Conservation (phyloP, 2,797 vertebrate species). For the Myioborus melanocephalus region DNA sequence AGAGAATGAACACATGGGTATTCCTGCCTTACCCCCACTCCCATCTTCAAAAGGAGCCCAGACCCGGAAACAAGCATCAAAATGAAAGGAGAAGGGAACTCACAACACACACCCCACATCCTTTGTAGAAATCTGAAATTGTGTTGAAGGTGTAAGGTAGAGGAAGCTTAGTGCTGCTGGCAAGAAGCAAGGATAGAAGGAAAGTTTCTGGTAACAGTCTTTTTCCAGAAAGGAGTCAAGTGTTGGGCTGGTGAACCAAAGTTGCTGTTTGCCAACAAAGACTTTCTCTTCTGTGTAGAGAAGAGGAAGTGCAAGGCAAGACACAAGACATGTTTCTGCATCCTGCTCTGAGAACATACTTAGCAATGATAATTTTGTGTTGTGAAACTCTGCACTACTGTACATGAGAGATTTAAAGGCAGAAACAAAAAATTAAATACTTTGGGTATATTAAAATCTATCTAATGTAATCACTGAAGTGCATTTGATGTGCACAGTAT, state of each 20-base stretch:
- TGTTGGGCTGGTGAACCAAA: neutral
- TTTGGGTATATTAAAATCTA: neutral
- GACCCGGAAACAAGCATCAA: neutral
- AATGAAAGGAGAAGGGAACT: neutral
- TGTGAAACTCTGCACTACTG: neutral
- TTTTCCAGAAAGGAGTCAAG: neutral
- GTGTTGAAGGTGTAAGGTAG: neutral
- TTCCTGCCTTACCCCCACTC: neutral
- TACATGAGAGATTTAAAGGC: neutral
- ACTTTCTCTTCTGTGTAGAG: neutral
- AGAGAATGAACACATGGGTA: neutral
- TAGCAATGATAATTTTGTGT: neutral
- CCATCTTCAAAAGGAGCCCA: neutral
- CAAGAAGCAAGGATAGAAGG: neutral
- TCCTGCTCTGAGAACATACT: neutral
- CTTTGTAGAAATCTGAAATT: neutral
- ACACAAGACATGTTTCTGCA: neutral
- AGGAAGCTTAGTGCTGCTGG: neutral
- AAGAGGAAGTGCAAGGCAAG: neutral
- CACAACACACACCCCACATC: rapidly evolving
- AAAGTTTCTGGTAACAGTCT: neutral
- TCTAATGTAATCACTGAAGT: neutral
- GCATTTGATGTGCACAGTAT: neutral
- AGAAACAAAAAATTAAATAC: neutral
- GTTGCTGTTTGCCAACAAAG: rapidly evolving